Evolutionary conservation across 2,888 invertebrate species (phyloP).

Genomic region (Bombylius discolor): DNA sequence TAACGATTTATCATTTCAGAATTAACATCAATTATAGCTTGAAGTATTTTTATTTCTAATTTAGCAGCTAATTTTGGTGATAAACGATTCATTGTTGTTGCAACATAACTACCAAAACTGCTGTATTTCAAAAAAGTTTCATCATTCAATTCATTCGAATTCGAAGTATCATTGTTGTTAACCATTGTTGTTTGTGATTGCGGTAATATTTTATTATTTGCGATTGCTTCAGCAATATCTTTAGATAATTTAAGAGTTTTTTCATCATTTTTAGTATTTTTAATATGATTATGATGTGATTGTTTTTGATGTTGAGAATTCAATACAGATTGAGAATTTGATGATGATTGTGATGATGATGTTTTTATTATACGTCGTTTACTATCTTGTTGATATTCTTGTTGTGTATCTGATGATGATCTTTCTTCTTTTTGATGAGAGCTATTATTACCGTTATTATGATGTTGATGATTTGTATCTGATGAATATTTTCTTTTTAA

Average conservation of each 20-base stretch:
- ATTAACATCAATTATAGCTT: conserved; percentile 32
- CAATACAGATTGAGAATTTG: too few relatives aligned
- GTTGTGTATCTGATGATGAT: too few relatives aligned
- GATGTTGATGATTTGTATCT: neutral
- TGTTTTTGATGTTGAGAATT: neutral
- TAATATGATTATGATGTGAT: neutral
- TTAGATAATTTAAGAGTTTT: neutral
- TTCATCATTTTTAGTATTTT: neutral
- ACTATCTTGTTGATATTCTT: too few relatives aligned
- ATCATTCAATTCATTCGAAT: neutral
- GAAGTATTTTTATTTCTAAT: conserved; percentile 29
- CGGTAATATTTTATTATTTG: neutral
- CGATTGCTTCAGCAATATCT: neutral
- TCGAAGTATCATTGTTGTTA: neutral
- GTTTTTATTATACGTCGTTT: neutral
- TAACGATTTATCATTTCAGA: conserved; percentile 17
- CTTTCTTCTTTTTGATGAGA: neutral
- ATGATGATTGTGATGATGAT: neutral
- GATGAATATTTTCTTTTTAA: neutral
- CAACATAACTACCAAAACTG: conserved; percentile 32
- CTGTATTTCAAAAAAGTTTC: conserved; percentile 26
- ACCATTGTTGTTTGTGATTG: neutral
- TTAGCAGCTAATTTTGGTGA: conserved; percentile 26
- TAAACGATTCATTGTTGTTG: conserved; percentile 33
- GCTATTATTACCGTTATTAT: neutral